Evolutionary conservation across 2,113 vertebrate genomes (phyloP).

Genomic region (Ciconia maguari): DNA sequence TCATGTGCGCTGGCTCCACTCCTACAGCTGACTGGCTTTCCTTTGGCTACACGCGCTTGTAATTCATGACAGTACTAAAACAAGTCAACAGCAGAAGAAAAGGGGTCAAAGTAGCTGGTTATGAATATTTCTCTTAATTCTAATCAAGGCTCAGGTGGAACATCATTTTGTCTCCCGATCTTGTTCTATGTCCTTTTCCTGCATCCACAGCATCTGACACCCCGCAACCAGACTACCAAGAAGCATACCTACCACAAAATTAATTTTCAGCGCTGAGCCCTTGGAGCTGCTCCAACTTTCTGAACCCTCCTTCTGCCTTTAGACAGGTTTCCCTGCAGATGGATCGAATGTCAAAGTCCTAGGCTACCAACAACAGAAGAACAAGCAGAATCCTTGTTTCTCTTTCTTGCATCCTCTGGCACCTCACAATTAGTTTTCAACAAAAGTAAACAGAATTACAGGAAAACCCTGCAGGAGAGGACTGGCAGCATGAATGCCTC

Average conservation of each 20-base stretch:
- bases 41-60: background rate
- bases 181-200: background rate
- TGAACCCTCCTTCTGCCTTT: background rate
- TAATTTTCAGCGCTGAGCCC: background rate
- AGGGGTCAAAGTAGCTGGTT: background rate
- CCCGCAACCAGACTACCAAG: background rate
- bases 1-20: rapidly evolving
- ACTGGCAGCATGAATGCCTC: background rate
- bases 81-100: background rate
- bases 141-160: background rate
- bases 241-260: background rate
- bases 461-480: background rate
- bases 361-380: background rate
- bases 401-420: background rate
- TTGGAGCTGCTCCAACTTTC: background rate
- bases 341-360: background rate
- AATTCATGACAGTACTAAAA: background rate
- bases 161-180: background rate
- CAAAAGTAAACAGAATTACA: background rate
- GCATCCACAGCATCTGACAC: background rate
- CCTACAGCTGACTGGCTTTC: background rate
- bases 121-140: background rate
- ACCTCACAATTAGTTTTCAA: background rate
- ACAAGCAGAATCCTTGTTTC: background rate
- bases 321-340: background rate